Conservation (phyloP, 2,113 vertebrate genomes). For the Lepus europaeus region DNA sequence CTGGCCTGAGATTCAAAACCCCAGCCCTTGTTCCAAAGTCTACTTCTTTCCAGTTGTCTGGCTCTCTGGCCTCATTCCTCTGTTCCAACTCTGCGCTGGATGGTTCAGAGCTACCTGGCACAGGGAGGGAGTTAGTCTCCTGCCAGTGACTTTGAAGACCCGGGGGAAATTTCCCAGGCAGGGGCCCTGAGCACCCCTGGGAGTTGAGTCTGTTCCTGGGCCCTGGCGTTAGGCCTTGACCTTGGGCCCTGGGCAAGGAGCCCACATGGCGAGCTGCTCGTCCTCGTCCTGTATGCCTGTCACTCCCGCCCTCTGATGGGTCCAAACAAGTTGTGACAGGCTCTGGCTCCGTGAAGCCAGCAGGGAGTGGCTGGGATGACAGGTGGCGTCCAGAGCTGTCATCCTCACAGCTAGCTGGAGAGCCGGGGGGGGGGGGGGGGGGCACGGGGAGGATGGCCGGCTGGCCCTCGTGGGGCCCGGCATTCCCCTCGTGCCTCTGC, state of each 20-base stretch:
- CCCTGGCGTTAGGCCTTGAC: background rate
- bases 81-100: rapidly evolving
- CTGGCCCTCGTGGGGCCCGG: background rate
- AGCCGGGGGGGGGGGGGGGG: rapidly evolving
- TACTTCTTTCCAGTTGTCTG: background rate
- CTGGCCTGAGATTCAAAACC: background rate
- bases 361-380: background rate
- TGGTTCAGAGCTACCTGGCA: background rate
- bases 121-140: background rate
- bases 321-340: background rate
- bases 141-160: background rate
- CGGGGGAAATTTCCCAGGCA: background rate
- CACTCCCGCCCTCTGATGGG: too few relatives aligned
- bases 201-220: rapidly evolving
- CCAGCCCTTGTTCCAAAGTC: background rate
- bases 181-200: too few relatives aligned
- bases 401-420: background rate
- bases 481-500: background rate
- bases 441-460: background rate
- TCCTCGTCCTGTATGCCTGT: rapidly evolving
- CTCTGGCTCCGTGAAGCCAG: background rate
- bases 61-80: background rate
- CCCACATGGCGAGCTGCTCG: rapidly evolving
- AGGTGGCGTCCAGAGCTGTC: background rate
- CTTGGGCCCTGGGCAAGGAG: rapidly evolving